Conservation (phyloP, 2,113 vertebrate species). For the Octodon degus region DNA sequence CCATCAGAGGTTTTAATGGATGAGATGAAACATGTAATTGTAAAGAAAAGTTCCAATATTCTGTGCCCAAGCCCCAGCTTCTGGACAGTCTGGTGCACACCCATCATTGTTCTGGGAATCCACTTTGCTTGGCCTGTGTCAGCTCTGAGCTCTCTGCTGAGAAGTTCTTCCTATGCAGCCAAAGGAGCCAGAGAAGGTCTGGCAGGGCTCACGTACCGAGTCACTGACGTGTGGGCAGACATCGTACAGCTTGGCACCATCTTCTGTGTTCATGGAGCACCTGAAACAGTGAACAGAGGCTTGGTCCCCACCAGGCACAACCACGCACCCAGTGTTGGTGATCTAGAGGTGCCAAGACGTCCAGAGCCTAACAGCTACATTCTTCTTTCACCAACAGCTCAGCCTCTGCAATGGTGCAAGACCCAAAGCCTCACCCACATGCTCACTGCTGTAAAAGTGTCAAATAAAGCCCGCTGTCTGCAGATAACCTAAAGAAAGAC, state of each 20-base stretch:
- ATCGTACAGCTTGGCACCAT: slow-evolving; percentile 97
- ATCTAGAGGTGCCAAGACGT: not conserved
- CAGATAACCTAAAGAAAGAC: not conserved
- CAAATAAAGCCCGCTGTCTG: not conserved
- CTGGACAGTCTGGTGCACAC: fast-evolving
- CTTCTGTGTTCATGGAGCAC: slow-evolving; percentile 99
- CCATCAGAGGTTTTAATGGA: not conserved
- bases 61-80: not conserved
- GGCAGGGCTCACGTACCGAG: slow-evolving; percentile 87
- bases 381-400: too few relatives aligned
- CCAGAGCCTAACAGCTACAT: not conserved
- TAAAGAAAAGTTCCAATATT: not conserved
- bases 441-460: too few relatives aligned
- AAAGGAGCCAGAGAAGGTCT: not conserved
- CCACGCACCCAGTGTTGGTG: not conserved
- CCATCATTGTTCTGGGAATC: not conserved
- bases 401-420: not conserved
- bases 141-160: not conserved
- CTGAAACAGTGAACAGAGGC: slow-evolving; percentile 83
- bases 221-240: slow-evolving; percentile 98
- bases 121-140: not conserved
- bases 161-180: not conserved
- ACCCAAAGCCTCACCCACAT: not conserved
- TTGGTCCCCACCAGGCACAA: not conserved
- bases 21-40: too few relatives aligned